These are phyloP conservation scores for Eira barbara DNA, from an alignment of 2,113 vertebrate genomes.

Conservation along the genomic window DNA sequence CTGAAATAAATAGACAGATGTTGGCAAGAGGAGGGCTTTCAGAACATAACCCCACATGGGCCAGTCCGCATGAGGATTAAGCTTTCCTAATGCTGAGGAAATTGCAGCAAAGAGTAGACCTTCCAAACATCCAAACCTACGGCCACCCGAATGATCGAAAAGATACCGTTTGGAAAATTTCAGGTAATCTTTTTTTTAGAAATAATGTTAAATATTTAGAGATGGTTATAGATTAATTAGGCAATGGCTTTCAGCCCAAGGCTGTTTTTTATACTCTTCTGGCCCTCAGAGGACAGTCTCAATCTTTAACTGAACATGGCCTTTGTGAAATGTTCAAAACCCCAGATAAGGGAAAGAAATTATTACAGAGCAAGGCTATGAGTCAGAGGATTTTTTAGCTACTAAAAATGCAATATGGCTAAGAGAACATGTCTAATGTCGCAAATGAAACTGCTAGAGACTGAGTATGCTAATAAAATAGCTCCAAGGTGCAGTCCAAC, in stretches of 20 bases:
- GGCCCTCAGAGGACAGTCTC: neutral
- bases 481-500: slow-evolving; percentile 45
- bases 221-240: neutral
- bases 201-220: neutral
- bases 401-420: slow-evolving; percentile 46
- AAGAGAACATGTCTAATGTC: slow-evolving; percentile 48
- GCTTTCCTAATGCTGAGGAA: slow-evolving; percentile 67
- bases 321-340: slow-evolving; percentile 8
- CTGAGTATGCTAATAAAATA: neutral
- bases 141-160: slow-evolving; percentile 55
- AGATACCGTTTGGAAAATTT: slow-evolving; percentile 54
- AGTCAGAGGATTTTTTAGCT: slow-evolving; percentile 34
- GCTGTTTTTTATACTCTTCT: slow-evolving; percentile 47
- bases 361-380: neutral
- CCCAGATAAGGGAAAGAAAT: slow-evolving; percentile 59
- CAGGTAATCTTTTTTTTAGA: slow-evolving; percentile 65
- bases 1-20: slow-evolving; percentile 81
- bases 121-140: slow-evolving; percentile 33
- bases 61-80: slow-evolving; percentile 73
- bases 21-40: slow-evolving; percentile 77
- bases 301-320: slow-evolving; percentile 45
- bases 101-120: slow-evolving; percentile 70
- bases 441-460: slow-evolving; percentile 18
- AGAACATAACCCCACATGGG: slow-evolving; percentile 69
- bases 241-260: neutral